Evolutionary conservation across 2,113 vertebrate species (phyloP).

Genomic region (Gasterosteus nipponicus): DNA sequence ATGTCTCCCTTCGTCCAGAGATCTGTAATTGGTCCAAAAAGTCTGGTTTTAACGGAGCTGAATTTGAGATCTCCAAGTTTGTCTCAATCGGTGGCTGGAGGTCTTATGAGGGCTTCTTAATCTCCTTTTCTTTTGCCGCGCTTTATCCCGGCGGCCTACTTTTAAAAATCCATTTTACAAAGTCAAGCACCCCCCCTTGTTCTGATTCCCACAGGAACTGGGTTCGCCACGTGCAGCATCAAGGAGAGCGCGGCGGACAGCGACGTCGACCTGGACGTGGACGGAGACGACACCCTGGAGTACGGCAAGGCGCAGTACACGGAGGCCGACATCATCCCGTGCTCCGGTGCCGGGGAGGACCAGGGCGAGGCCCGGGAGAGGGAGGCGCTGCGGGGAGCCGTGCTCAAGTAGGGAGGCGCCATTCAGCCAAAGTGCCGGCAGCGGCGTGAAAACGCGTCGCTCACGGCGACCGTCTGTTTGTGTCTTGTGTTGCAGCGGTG

Average conservation of each 20-base stretch:
- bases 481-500: conserved; percentile 83
- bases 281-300: conserved; percentile 98
- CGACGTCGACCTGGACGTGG: conserved; percentile 96
- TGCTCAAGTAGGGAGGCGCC: conserved; percentile 89
- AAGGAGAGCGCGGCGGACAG: conserved; percentile 97
- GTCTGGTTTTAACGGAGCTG: conserved; percentile 7
- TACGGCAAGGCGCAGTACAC: conserved; percentile 99
- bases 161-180: background rate
- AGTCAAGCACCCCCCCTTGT: fast-evolving
- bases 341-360: conserved; percentile 96
- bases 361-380: conserved; percentile 97
- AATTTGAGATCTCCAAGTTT: conserved; percentile 13
- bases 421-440: background rate
- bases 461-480: background rate
- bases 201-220: conserved; percentile 85
- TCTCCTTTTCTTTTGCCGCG: background rate
- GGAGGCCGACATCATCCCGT: conserved; percentile 97
- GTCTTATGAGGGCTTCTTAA: background rate
- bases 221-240: conserved; percentile 95
- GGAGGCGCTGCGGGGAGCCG: conserved; percentile 95
- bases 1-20: conserved; percentile 15
- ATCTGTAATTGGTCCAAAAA: conserved; percentile 27
- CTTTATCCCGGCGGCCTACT: no score
- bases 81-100: background rate
- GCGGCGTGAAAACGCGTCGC: background rate